Percentiles rank a stretch among this genome's conserved stretches.
phyloP scores from a whole-genome alignment of 2,797 vertebrate genomes.

The Gymnodraco acuticeps region DNA sequence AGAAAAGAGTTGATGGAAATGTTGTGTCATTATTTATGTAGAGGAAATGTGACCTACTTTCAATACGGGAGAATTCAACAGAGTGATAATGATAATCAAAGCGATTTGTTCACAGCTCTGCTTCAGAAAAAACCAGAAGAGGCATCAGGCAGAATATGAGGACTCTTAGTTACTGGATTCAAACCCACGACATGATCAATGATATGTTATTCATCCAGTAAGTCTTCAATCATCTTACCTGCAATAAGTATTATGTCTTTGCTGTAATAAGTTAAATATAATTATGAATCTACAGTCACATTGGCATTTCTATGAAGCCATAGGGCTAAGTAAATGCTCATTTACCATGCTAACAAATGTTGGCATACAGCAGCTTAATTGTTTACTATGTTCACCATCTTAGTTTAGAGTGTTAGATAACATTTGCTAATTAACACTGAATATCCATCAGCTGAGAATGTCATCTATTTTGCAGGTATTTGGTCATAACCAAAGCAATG shows the following conservation, averaged over 20 bases:
- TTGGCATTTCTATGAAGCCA: neutral
- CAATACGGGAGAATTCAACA: constrained; percentile 20
- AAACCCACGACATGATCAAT: neutral
- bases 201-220: neutral
- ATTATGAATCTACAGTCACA: fast-evolving
- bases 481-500: neutral
- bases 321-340: neutral
- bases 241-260: neutral
- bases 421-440: neutral
- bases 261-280: neutral
- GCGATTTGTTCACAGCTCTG: constrained; percentile 36
- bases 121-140: constrained; percentile 19
- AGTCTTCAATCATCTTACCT: neutral
- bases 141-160: constrained; percentile 9
- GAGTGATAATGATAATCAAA: constrained; percentile 27
- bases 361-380: neutral
- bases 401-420: neutral
- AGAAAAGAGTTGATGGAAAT: constrained; percentile 31
- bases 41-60: constrained; percentile 71
- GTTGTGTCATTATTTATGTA: constrained; percentile 53
- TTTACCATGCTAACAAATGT: neutral
- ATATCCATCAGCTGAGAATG: neutral
- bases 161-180: constrained; percentile 10
- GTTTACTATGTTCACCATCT: neutral
- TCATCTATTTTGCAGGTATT: neutral